Base-by-base conservation (phyloP, 1,140 invertebrate species). In the Drosophila seguyi region DNA sequence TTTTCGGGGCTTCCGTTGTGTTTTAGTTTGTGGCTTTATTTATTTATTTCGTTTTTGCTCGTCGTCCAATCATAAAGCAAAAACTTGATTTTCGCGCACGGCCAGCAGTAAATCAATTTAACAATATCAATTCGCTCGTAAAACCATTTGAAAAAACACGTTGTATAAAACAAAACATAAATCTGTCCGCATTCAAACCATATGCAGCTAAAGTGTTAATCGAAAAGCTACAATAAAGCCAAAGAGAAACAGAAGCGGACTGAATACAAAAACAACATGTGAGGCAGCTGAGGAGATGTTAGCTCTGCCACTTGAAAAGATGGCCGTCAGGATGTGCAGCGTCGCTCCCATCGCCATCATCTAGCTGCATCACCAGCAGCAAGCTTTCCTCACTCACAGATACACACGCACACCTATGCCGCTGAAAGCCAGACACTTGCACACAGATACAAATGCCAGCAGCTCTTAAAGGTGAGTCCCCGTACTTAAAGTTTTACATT, bases 271-370 rank as follows among this genome's bases (percentile, higher is more conserved):
- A 50, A 75, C 36, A 87, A 83, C 38, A 80, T 88, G 85, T 90
- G 61, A 88, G 69, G 55, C 41, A 57, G 55, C 53, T 60, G 29
- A 36, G n/a, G n/a, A 62, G 53, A 53, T 75, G 73, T 57, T 63
- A 63, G 36, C 59, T 85, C 66, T 56, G 66, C 75, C 65, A 68
- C 72, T 77, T 62, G 71, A 81, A 84, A 88, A 90, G 58, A 90
- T 88, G 84, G 84, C 85, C 85, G 84, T 78, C 85, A 88, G 84
- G 84, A 88, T 81, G 85, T 67, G 50, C 73, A 76, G 58, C 58
- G 42, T 27, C 72, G 57, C 41, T 67, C 39, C 56, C 76, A 74
- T 55, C 81, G 63, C 16, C 53, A 68, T 59, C 78, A 69, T 67
- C 72, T 76, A 77, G 74, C 48, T 65, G 58, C 78, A 85, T 66